These are phyloP conservation scores for Oostethus manadensis DNA, from an alignment of 2,113 vertebrate genomes.

Conservation along the genomic window DNA sequence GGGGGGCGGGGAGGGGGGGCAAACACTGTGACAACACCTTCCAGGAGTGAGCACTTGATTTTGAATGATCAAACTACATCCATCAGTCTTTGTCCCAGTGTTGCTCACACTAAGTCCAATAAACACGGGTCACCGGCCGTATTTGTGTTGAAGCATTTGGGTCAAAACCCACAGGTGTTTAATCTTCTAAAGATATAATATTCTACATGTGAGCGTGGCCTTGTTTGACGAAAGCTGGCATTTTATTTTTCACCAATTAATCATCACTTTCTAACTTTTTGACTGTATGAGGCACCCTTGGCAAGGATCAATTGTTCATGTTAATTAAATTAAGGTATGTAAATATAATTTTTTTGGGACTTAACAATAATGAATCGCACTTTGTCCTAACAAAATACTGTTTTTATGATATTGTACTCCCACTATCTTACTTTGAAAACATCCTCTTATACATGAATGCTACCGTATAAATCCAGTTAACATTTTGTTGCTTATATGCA, in stretches of 20 bases:
- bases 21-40: neutral
- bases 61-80: conserved; percentile 30
- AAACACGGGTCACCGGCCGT: conserved; percentile 13
- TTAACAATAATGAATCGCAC: conserved; percentile 75
- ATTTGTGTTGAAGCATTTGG: conserved; percentile 33
- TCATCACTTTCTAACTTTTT: conserved; percentile 14
- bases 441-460: conserved; percentile 33
- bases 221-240: conserved; percentile 37
- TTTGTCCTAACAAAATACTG: conserved; percentile 71
- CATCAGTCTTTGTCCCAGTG: conserved; percentile 5
- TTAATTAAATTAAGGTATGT: conserved; percentile 72
- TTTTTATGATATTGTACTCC: conserved; percentile 62
- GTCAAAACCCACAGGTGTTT: conserved; percentile 40
- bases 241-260: conserved; percentile 38
- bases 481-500: conserved; percentile 63
- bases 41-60: conserved; percentile 60
- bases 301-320: conserved; percentile 62
- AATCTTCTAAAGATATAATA: conserved; percentile 41
- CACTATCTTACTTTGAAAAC: conserved; percentile 52
- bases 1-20: neutral
- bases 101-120: conserved; percentile 7
- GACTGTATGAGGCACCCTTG: conserved; percentile 34
- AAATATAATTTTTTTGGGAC: conserved; percentile 68
- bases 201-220: conserved; percentile 36
- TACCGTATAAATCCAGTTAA: conserved; percentile 49